Evolutionary conservation across 1,140 invertebrate species (phyloP).

Genomic region (Odontomachus brunneus): DNA sequence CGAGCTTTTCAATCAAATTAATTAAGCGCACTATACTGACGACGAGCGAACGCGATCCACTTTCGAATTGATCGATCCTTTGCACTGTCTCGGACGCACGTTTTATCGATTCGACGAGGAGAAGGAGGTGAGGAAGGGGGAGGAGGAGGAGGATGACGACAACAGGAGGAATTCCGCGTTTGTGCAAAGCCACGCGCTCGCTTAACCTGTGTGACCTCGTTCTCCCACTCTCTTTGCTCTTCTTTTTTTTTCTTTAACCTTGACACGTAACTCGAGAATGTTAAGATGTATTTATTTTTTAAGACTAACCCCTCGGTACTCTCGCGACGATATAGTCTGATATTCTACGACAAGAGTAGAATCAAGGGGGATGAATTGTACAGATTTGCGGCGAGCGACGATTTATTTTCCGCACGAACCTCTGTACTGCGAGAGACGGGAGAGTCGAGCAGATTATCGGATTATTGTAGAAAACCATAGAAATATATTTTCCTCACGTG

Average conservation of each 20-base stretch:
- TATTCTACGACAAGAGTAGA: background rate
- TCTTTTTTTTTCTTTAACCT: constrained; percentile 51
- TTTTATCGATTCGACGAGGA: constrained; percentile 26
- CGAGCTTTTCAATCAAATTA: constrained; percentile 58
- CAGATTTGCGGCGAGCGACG: background rate
- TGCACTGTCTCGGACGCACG: background rate
- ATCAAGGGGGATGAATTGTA: background rate
- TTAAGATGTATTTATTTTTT: constrained; percentile 60
- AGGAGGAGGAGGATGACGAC: constrained; percentile 7
- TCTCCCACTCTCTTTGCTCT: constrained; percentile 31
- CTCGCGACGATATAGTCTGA: constrained; percentile 14
- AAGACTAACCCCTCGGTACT: constrained; percentile 44
- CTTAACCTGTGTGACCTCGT: constrained; percentile 13
- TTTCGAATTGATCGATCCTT: constrained; percentile 42
- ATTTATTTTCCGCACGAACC: background rate
- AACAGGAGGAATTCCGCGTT: background rate
- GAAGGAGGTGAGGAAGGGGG: constrained; percentile 22
- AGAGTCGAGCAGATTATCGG: too few species aligned
- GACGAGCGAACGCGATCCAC: constrained; percentile 28
- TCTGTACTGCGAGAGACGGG: too few species aligned
- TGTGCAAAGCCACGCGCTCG: background rate
- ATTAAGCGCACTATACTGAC: constrained; percentile 8
- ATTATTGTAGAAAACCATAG: too few species aligned
- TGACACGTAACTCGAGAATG: constrained; percentile 58
- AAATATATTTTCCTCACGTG: too few species aligned